phyloP scores from a whole-genome alignment of 1,140 invertebrate species.

The Musca vetustissima region DNA sequence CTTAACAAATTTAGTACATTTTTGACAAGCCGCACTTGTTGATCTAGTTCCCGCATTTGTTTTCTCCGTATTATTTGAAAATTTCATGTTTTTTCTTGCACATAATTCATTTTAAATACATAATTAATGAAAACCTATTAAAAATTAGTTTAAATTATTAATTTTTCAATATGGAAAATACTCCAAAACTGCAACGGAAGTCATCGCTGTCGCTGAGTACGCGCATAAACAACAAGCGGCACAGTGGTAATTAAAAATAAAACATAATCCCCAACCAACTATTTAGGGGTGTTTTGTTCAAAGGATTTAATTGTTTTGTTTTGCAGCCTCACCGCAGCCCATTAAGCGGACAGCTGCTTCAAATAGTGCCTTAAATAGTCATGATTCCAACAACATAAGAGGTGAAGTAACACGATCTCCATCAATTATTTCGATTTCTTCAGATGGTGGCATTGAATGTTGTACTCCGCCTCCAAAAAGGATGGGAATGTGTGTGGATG shows the following conservation, averaged over 20 bases:
- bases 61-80: not conserved
- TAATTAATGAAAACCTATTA: not conserved
- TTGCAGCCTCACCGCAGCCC: constrained; percentile 44
- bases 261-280: no score
- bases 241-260: constrained; percentile 38
- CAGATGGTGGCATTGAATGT: constrained; percentile 33
- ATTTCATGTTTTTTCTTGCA: not conserved
- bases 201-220: constrained; percentile 41
- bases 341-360: constrained; percentile 31
- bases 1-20: not conserved
- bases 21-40: constrained; percentile 21
- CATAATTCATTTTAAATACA: constrained; percentile 3
- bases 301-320: not conserved
- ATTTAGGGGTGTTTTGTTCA: not conserved
- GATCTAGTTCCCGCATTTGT: constrained; percentile 1
- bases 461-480: constrained; percentile 41
- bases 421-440: constrained; percentile 29
- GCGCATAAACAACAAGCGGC: constrained; percentile 42
- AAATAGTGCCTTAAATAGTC: not conserved
- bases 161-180: constrained; percentile 36
- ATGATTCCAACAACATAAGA: not conserved
- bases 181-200: constrained; percentile 35
- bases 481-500: constrained; percentile 39
- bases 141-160: not conserved
- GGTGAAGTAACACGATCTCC: constrained; percentile 23